Percentiles rank a stretch among this genome's conserved stretches.
These are phyloP conservation scores for Agriopis aurantiaria DNA, from an alignment of 2,888 invertebrate species.

Conservation along the genomic window DNA sequence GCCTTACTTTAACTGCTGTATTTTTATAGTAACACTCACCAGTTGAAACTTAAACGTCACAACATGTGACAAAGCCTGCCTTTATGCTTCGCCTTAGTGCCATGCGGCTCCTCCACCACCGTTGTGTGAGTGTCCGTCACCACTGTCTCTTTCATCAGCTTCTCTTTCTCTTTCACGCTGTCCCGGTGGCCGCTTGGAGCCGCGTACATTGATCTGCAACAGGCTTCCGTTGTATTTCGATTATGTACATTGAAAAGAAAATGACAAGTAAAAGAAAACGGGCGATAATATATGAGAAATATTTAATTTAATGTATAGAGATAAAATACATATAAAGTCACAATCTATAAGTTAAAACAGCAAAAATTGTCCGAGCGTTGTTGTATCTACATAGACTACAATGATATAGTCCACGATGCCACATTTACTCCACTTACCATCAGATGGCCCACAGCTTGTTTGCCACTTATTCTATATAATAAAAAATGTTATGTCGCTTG, in stretches of 20 bases:
- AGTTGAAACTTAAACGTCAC: constrained; percentile 84
- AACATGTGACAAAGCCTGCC: constrained; percentile 82
- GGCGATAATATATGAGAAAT: too few relatives aligned
- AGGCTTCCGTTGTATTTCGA: constrained; percentile 72
- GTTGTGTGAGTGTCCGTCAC: constrained; percentile 53
- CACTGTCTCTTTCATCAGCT: constrained; percentile 56
- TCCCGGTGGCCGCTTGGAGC: constrained; percentile 71
- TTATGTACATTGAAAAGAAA: constrained; percentile 55
- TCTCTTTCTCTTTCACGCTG: constrained; percentile 58
- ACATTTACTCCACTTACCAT: too few relatives aligned
- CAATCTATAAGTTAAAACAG: too few relatives aligned
- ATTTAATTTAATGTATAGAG: too few relatives aligned
- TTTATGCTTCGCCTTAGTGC: constrained; percentile 69
- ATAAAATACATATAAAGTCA: too few relatives aligned
- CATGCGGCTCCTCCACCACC: constrained; percentile 49
- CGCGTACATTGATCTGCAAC: constrained; percentile 83
- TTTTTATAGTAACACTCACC: constrained; percentile 59
- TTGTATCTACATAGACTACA: too few relatives aligned
- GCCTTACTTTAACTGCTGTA: too few relatives aligned
- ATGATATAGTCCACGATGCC: too few relatives aligned
- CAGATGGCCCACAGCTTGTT: too few relatives aligned
- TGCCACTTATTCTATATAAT: too few relatives aligned
- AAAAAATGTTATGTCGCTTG: too few relatives aligned
- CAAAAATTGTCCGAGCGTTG: too few relatives aligned
- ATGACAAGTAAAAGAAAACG: constrained; percentile 29